phyloP scores from a whole-genome alignment of 2,888 invertebrate species.

The Mylabris sibirica region DNA sequence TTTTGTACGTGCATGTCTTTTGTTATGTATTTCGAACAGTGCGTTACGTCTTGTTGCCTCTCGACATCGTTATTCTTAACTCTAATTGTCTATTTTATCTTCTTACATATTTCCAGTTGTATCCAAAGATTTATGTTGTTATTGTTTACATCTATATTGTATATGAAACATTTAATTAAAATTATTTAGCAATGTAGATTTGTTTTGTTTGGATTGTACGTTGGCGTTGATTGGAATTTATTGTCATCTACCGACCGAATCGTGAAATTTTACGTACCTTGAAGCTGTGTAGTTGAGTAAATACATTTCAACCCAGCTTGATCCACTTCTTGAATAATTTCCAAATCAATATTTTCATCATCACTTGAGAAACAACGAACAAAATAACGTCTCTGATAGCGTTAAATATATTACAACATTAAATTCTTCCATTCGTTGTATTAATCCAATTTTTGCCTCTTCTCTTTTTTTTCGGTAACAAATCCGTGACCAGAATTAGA shows the following conservation, averaged over 20 bases:
- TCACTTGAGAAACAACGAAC: not conserved
- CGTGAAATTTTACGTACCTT: slow-evolving; percentile 9
- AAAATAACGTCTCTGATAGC: slow-evolving; percentile 29
- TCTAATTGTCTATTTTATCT: not conserved
- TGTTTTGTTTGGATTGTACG: too few relatives aligned
- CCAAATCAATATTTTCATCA: slow-evolving; percentile 12
- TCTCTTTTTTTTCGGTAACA: slow-evolving; percentile 30
- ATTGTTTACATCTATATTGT: not conserved
- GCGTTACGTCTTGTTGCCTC: not conserved
- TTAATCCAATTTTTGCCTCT: slow-evolving; percentile 39
- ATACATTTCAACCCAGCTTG: not conserved
- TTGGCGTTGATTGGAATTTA: not conserved
- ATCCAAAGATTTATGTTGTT: not conserved
- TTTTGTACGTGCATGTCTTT: not conserved
- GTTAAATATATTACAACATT: slow-evolving; percentile 38
- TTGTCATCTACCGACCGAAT: not conserved
- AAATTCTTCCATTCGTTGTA: slow-evolving; percentile 36
- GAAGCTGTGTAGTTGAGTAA: not conserved
- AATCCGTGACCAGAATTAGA: slow-evolving; percentile 40
- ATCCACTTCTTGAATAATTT: slow-evolving; percentile 7
- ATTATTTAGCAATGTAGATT: not conserved
- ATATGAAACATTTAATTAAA: slow-evolving; percentile 5
- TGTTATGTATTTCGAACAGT: not conserved
- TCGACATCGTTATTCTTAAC: not conserved
- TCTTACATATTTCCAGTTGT: not conserved